phyloP scores from a whole-genome alignment of 2,888 invertebrate genomes.

The Drosophila greeni region DNA sequence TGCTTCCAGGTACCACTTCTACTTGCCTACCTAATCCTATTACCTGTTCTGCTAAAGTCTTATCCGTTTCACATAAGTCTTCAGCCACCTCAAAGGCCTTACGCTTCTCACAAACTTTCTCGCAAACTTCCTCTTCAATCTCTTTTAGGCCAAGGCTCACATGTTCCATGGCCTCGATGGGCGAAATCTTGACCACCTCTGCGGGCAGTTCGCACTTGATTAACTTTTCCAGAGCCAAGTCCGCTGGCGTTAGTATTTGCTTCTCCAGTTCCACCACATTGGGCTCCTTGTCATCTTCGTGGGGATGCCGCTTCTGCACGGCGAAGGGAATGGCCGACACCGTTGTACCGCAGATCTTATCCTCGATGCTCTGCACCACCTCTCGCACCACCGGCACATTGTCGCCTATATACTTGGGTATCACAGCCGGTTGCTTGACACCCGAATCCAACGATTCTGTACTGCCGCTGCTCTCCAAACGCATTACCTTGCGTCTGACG shows the following conservation, averaged over 20 bases:
- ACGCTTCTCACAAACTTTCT: conserved; percentile 68
- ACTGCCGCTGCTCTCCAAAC: conserved; percentile 78
- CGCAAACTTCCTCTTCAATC: conserved; percentile 74
- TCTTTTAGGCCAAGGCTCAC: conserved; percentile 40
- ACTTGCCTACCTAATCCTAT: conserved; percentile 55
- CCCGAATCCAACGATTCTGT: conserved; percentile 57
- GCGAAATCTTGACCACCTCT: conserved; percentile 59
- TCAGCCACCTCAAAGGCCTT: conserved; percentile 70
- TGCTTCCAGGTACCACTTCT: conserved; percentile 59
- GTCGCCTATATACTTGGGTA: conserved; percentile 60
- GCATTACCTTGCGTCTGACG: conserved; percentile 81
- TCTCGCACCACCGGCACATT: conserved; percentile 80
- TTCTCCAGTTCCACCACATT: conserved; percentile 62
- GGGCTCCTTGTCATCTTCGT: conserved; percentile 41
- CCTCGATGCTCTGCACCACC: conserved; percentile 81
- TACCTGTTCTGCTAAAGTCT: conserved; percentile 64
- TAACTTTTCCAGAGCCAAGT: conserved; percentile 61
- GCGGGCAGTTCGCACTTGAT: conserved; percentile 56
- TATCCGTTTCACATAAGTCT: conserved; percentile 67
- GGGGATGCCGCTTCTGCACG: conserved; percentile 73
- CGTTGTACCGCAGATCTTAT: conserved; percentile 76
- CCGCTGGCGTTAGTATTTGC: conserved; percentile 68
- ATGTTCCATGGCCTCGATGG: conserved; percentile 56
- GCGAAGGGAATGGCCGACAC: conserved; percentile 68
- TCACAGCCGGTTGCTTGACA: conserved; percentile 23